Base-by-base conservation (phyloP, 2,113 vertebrate species). In the Ariopsis seemanni region DNA sequence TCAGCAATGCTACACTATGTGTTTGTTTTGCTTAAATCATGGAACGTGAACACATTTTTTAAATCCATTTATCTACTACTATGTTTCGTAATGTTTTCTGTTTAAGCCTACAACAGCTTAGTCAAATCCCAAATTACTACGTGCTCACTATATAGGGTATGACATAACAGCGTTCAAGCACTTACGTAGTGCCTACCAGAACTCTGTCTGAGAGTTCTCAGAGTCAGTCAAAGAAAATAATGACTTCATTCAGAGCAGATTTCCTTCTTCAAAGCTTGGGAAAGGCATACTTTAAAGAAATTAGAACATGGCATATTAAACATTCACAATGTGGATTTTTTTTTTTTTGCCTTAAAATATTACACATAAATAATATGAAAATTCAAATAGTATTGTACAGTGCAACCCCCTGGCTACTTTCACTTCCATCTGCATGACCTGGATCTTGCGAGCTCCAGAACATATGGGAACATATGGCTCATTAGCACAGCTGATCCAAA, bases 401-500 rank as follows among this genome's bases (percentile, higher is more conserved):
- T 48, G 48, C 48, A 77, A 77, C 52, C 48, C 52, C 48, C 72
- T n/a, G 48, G 72, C 42, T 52, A 83, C 75, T 65, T 53, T 89
- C 58, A 25, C 74, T 74, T 79, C 63, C 82, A 72, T 89, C 63
- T 81, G 52, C 78, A 62, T 27, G 57, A 78, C 27, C 60, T 55
- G 25, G 57, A 58, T 53, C 63, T 81, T 62, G 20, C 17, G 20
- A 63, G 57, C 62, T 48, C 67, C 74, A 74, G 5, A 83, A 52
- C n/a, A 80, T 42, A 72, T 72, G 53, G 27, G 27, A 80, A 58
- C 78, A 58, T 60, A 81, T 55, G 34, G 69, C 91, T 92, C 88
- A 89, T 93, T 89, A 77, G 22, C 74, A 53, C 74, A n/a, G 74
- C 74, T 74, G 71, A 74, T 74, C 34, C 71, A 74, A 74, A 48